These are phyloP conservation scores for Hirtodrosophila cameraria DNA, from an alignment of 2,888 invertebrate genomes.

Conservation along the genomic window DNA sequence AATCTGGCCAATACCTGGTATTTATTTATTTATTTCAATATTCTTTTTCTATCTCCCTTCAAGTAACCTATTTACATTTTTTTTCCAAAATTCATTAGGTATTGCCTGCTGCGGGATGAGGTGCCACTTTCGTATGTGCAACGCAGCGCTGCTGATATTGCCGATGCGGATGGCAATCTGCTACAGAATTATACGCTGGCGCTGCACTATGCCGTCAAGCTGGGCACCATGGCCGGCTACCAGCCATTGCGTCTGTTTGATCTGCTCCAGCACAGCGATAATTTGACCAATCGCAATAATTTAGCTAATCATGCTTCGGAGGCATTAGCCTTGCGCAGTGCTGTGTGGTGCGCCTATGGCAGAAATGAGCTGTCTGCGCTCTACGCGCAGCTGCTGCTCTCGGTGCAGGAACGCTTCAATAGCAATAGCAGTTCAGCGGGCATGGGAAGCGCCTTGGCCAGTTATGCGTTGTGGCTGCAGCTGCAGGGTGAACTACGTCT, in stretches of 20 bases:
- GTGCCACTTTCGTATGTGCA: slow-evolving; percentile 60
- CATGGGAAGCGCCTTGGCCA: slow-evolving; percentile 89
- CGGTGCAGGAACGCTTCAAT: slow-evolving; percentile 88
- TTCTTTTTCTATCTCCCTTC: too few species aligned
- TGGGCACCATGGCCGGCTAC: slow-evolving; percentile 86
- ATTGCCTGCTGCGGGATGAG: slow-evolving; percentile 86
- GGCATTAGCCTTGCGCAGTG: slow-evolving; percentile 92
- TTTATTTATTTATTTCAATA: too few species aligned
- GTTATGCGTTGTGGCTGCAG: slow-evolving; percentile 86
- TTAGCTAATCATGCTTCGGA: slow-evolving; percentile 92
- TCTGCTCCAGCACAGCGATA: slow-evolving; percentile 92
- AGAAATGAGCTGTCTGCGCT: slow-evolving; percentile 93
- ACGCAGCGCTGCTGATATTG: slow-evolving; percentile 81
- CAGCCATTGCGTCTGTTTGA: slow-evolving; percentile 85
- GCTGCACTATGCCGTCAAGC: slow-evolving; percentile 91
- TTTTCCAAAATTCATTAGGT: too few species aligned
- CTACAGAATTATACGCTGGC: slow-evolving; percentile 90
- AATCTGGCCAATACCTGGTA: slow-evolving; percentile 94
- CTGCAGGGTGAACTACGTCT: slow-evolving; percentile 85
- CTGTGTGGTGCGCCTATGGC: slow-evolving; percentile 95
- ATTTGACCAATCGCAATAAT: slow-evolving; percentile 93
- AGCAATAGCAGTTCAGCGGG: slow-evolving; percentile 89
- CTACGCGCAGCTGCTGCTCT: slow-evolving; percentile 91
- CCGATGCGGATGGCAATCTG: slow-evolving; percentile 86
- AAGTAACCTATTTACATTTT: too few species aligned